These are phyloP conservation scores for Clarias platycephalus DNA, from an alignment of 2,797 vertebrate species.

Conservation along the genomic window DNA sequence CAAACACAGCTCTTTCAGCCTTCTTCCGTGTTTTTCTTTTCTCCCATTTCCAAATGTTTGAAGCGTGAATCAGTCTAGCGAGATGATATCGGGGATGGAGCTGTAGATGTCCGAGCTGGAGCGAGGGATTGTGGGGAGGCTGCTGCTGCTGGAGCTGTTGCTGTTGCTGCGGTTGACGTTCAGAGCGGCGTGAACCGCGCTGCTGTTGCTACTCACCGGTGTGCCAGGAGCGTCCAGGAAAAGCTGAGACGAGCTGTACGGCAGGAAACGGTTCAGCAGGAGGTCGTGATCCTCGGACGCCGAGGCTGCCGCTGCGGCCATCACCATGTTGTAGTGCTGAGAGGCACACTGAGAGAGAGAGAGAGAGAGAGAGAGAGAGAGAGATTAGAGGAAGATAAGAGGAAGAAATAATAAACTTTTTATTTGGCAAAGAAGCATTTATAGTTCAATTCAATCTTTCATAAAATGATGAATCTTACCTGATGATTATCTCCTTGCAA, in stretches of 20 bases:
- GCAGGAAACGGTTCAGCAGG: slow-evolving; percentile 90
- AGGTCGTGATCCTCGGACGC: slow-evolving; percentile 93
- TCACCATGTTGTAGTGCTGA: slow-evolving; percentile 96
- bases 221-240: slow-evolving; percentile 90
- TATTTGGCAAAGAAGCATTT: background rate
- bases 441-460: background rate
- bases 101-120: slow-evolving; percentile 85
- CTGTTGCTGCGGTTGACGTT: slow-evolving; percentile 82
- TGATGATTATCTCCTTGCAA: slow-evolving; percentile 99
- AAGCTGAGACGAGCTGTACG: slow-evolving; percentile 91
- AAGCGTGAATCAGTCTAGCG: slow-evolving; percentile 85
- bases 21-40: slow-evolving; percentile 45
- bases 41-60: slow-evolving; percentile 63
- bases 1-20: slow-evolving; percentile 53
- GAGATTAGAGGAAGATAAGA: background rate
- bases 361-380: background rate
- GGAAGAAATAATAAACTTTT: background rate
- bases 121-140: slow-evolving; percentile 69
- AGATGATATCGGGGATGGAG: slow-evolving; percentile 93
- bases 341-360: background rate
- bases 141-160: slow-evolving; percentile 86
- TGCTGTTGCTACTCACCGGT: slow-evolving; percentile 75
- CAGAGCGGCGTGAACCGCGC: slow-evolving; percentile 78
- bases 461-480: slow-evolving; percentile 74
- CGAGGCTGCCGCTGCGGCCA: slow-evolving; percentile 85